Evolutionary conservation across 2,113 vertebrate genomes (phyloP).

Genomic region (Syngnathus floridae): DNA sequence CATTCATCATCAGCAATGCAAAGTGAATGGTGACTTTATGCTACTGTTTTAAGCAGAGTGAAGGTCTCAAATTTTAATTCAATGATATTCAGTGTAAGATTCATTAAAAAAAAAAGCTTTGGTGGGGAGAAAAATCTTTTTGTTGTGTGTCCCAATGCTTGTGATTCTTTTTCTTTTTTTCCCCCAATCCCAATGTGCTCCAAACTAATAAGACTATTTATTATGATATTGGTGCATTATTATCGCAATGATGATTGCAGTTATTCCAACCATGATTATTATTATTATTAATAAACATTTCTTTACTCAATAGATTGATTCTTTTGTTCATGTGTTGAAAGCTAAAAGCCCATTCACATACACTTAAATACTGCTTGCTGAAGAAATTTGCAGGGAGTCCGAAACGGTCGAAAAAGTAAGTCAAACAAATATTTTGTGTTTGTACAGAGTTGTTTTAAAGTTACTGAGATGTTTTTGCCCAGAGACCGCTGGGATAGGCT

Average conservation of each 20-base stretch:
- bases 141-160: neutral
- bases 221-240: constrained; percentile 68
- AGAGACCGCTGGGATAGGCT: too few relatives aligned
- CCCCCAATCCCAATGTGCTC: constrained; percentile 69
- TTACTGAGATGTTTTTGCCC: too few relatives aligned
- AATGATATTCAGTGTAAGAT: neutral
- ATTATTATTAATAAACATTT: constrained; percentile 74
- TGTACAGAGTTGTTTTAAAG: too few relatives aligned
- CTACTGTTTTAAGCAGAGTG: neutral
- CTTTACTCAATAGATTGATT: constrained; percentile 56
- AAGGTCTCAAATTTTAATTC: neutral
- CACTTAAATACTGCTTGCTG: too few relatives aligned
- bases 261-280: constrained; percentile 66
- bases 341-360: too few relatives aligned
- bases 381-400: too few relatives aligned
- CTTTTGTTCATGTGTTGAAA: constrained; percentile 16
- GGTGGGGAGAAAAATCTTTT: neutral
- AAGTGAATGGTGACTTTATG: neutral
- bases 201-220: constrained; percentile 71
- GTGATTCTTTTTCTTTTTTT: constrained; percentile 47
- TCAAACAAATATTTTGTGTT: too few relatives aligned
- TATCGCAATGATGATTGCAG: constrained; percentile 56
- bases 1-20: neutral
- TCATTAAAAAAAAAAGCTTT: neutral
- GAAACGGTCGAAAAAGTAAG: too few relatives aligned